These are phyloP conservation scores for Campylomormyrus numenius DNA, from an alignment of 2,113 vertebrate species.

Conservation along the genomic window DNA sequence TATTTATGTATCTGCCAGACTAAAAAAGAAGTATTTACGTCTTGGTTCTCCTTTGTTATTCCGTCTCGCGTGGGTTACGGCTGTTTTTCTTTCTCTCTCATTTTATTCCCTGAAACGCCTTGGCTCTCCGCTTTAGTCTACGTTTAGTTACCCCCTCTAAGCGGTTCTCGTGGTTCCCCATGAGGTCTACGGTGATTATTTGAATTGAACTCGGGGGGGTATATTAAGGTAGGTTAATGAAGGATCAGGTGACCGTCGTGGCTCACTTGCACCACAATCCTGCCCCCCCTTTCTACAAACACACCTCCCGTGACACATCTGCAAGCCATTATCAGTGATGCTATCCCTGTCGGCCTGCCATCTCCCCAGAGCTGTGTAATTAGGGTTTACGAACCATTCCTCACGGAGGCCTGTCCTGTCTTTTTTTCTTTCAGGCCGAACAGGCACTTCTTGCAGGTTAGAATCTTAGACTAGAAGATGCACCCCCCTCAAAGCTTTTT, in stretches of 20 bases:
- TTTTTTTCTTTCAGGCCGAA: slow-evolving; percentile 21
- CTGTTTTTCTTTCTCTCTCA: not conserved
- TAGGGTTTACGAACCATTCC: slow-evolving; percentile 59
- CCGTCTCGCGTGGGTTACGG: not conserved
- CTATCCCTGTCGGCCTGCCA: slow-evolving; percentile 32
- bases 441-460: slow-evolving; percentile 4
- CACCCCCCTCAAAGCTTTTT: not conserved
- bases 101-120: not conserved
- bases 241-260: slow-evolving; percentile 16
- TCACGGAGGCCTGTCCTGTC: slow-evolving; percentile 49
- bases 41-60: not conserved
- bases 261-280: slow-evolving; percentile 4
- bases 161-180: not conserved
- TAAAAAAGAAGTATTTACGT: not conserved
- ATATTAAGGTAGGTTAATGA: slow-evolving; percentile 18
- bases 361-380: slow-evolving; percentile 50
- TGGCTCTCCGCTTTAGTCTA: not conserved
- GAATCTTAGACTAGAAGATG: slow-evolving; percentile 8
- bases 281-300: not conserved
- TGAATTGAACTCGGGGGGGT: not conserved
- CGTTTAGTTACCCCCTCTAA: not conserved
- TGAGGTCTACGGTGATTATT: slow-evolving; percentile 10
- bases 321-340: slow-evolving; percentile 53
- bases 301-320: slow-evolving; percentile 44
- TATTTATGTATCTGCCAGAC: not conserved